phyloP scores from a whole-genome alignment of 2,888 invertebrate genomes.

The Folsomia candida region DNA sequence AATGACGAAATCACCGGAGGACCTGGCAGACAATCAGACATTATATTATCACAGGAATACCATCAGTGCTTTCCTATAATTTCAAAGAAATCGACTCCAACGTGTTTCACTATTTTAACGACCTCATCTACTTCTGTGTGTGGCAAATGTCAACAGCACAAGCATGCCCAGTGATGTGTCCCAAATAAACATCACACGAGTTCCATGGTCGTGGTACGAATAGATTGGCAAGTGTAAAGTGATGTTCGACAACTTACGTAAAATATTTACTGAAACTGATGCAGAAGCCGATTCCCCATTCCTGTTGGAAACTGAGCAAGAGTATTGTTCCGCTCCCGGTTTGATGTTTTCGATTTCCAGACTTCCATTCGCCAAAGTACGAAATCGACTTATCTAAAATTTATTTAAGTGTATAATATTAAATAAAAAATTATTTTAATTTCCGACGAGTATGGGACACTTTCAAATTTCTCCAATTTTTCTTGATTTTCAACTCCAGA shows the following conservation, averaged over 20 bases:
- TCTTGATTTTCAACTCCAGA: no score
- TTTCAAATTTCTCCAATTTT: no score
- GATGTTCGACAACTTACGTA: slow-evolving; percentile 41
- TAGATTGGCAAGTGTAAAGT: not conserved
- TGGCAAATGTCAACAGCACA: slow-evolving; percentile 10
- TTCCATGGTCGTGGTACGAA: not conserved
- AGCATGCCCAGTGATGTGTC: no score
- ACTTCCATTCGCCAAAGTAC: slow-evolving; percentile 46
- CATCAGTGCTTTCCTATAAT: not conserved
- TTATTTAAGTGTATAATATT: no score
- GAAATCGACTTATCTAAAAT: slow-evolving; percentile 35
- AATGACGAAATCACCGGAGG: slow-evolving; percentile 50
- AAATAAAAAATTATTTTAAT: no score
- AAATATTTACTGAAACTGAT: slow-evolving; percentile 46
- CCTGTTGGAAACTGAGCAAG: slow-evolving; percentile 52
- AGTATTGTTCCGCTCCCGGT: slow-evolving; percentile 53
- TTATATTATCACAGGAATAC: not conserved
- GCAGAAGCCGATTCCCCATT: slow-evolving; percentile 49
- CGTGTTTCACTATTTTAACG: not conserved
- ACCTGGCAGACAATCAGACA: slow-evolving; percentile 49
- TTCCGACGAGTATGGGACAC: no score
- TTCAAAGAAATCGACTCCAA: not conserved
- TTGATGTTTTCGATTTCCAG: slow-evolving; percentile 43
- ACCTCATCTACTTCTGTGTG: not conserved
- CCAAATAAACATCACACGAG: no score